phyloP scores from a whole-genome alignment of 92 coral and sea anemone genomes.

The Porites cylindrica region DNA sequence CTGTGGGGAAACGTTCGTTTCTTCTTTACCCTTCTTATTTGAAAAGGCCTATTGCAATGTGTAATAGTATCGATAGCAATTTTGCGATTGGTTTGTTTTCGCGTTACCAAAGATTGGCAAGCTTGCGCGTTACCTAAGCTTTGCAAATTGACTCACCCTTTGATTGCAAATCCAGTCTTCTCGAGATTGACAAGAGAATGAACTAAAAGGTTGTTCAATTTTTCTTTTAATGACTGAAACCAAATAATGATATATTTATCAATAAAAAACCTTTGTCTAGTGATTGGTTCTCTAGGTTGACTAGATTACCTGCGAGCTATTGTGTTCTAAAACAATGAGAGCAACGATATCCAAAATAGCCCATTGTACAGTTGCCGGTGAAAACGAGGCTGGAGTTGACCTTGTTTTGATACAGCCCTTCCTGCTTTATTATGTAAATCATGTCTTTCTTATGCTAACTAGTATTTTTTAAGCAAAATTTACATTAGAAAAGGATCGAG shows the following conservation, averaged over 20 bases:
- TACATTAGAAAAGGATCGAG: no score
- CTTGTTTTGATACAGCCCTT: no score
- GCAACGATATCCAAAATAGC: slow-evolving; percentile 1
- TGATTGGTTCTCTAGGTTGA: slow-evolving; percentile 10
- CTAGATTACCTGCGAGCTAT: background rate
- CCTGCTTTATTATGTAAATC: no score
- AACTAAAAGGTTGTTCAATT: background rate
- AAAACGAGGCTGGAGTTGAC: no score
- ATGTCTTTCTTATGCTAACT: no score
- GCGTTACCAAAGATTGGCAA: background rate
- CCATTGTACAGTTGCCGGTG: no score
- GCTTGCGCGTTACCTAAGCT: background rate
- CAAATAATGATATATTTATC: slow-evolving; percentile 14
- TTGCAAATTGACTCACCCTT: slow-evolving; percentile 17
- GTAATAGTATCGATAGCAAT: slow-evolving; percentile 9
- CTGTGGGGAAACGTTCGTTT: slow-evolving; percentile 2
- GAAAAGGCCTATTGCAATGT: slow-evolving; percentile 12
- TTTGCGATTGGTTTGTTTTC: slow-evolving; percentile 19
- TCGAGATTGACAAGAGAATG: slow-evolving; percentile 16
- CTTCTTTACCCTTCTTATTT: slow-evolving; percentile 8
- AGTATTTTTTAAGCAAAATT: no score
- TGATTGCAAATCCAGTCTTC: slow-evolving; percentile 19
- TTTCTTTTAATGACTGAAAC: background rate
- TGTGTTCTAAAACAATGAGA: slow-evolving; percentile 10
- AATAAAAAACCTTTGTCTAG: slow-evolving; percentile 4